Evolutionary conservation across 2,888 invertebrate species (phyloP), one percentile per base, ranked within the genome.

Genomic region (Nasonovia ribisnigri): DNA sequence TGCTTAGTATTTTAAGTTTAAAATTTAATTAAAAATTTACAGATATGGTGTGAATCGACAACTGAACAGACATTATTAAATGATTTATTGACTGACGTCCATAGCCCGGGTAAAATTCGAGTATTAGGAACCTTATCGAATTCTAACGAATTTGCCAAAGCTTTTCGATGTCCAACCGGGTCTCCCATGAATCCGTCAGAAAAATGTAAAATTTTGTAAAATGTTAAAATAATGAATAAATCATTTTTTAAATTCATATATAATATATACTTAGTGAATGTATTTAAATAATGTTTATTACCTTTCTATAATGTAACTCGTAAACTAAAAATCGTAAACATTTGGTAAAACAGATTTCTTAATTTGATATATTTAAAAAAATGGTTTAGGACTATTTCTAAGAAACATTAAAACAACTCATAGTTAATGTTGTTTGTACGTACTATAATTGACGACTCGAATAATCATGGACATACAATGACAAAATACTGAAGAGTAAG

Each of bases 141-240:
- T 96, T 97, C 97, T 0, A 96, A 96, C 91, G 97, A 97, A 95
- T 97, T 97, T 95, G 96, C 97, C 0, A 96, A 96, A 94, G 99
- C 99, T 95, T 99, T 97, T 96, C 96, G 97, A 94, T 99, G 99
- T 96, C 98, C 98, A 0, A 95, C 96, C 26, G 98, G 98, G 43
- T 97, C 98, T 0, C 97, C 97, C 24, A 99, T 99, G 99, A 99
- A 99, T 96, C 99, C 99, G 8, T 96, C 96, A 77, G 96, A 97
- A 88, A 99, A 99, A 96, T 99, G 99, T 96, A 98, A 97, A 96
- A 98, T 98, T 95, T 98, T 98, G 98, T 98, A 97, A 96, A 26
- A 77, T 36, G 16, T 77, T 77, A 77, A 20, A 36, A 77, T 6
- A 77, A 36, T 77, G 2, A 77, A 36, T 36, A 20, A 36, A 77